These are phyloP conservation scores for Branchellion lobata DNA, from an alignment of 2,888 invertebrate species.

Conservation along the genomic window DNA sequence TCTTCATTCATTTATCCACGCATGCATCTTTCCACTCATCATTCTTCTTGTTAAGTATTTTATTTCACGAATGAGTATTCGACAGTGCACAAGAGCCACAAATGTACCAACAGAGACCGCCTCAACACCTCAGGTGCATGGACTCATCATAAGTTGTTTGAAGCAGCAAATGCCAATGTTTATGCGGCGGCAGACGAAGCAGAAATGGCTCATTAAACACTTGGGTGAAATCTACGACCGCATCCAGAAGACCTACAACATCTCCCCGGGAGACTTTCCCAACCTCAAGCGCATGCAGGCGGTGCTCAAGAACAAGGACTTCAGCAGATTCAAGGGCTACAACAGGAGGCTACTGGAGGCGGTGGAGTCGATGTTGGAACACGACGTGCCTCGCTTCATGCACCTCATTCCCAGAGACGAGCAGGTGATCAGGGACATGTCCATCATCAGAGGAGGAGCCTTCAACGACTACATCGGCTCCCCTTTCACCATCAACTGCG, in stretches of 20 bases:
- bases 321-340: slow-evolving; percentile 85
- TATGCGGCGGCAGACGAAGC: slow-evolving; percentile 94
- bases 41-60: too few relatives aligned
- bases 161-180: slow-evolving; percentile 94
- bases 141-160: slow-evolving; percentile 91
- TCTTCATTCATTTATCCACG: too few relatives aligned
- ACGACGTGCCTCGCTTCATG: slow-evolving; percentile 92
- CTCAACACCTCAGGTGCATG: slow-evolving; percentile 86
- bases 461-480: slow-evolving; percentile 84
- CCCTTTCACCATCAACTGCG: slow-evolving; percentile 60
- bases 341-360: slow-evolving; percentile 86
- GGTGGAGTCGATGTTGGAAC: slow-evolving; percentile 92
- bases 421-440: slow-evolving; percentile 46
- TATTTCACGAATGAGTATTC: too few relatives aligned
- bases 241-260: slow-evolving; percentile 82
- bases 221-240: slow-evolving; percentile 84
- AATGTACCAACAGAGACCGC: too few relatives aligned
- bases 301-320: slow-evolving; percentile 68
- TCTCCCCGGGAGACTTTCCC: slow-evolving; percentile 96
- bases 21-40: too few relatives aligned
- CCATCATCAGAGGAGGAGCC: slow-evolving; percentile 77
- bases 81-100: too few relatives aligned
- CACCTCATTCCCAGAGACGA: slow-evolving; percentile 91
- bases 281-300: slow-evolving; percentile 93
- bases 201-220: slow-evolving; percentile 91